A percentile compares a stretch with the other conserved stretches of the same genome.
Conservation (phyloP, 2,888 invertebrate genomes). For the Pandemis heparana region DNA sequence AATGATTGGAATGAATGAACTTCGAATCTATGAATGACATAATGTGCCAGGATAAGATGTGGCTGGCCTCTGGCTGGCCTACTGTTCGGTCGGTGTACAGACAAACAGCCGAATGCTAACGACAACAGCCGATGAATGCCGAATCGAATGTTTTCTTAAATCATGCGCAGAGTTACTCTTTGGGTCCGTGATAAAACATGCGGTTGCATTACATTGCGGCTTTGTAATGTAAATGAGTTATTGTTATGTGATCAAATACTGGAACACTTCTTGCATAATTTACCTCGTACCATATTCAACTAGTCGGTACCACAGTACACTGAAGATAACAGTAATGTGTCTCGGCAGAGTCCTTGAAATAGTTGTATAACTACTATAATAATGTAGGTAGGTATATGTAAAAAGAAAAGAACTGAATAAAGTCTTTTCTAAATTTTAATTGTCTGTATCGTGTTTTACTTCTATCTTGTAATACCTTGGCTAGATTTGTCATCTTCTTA, state of each 20-base stretch:
- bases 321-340: neutral
- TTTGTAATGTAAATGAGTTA: neutral
- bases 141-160: neutral
- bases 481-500: no score
- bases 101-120: constrained; percentile 8
- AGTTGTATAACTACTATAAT: no score
- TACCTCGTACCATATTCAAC: neutral
- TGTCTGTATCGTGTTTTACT: no score
- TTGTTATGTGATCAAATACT: neutral
- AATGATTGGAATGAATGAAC: neutral
- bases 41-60: neutral
- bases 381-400: no score
- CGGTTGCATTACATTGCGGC: neutral
- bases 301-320: neutral
- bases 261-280: neutral
- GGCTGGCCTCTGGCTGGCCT: no score
- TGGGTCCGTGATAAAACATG: neutral
- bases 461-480: no score
- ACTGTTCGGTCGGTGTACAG: neutral
- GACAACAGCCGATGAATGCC: neutral
- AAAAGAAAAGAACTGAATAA: no score
- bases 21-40: neutral
- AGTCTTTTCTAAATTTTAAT: no score
- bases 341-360: no score
- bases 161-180: neutral